These are phyloP conservation scores for Pundamilia nyererei DNA, from an alignment of 2,113 vertebrate species.

Conservation along the genomic window DNA sequence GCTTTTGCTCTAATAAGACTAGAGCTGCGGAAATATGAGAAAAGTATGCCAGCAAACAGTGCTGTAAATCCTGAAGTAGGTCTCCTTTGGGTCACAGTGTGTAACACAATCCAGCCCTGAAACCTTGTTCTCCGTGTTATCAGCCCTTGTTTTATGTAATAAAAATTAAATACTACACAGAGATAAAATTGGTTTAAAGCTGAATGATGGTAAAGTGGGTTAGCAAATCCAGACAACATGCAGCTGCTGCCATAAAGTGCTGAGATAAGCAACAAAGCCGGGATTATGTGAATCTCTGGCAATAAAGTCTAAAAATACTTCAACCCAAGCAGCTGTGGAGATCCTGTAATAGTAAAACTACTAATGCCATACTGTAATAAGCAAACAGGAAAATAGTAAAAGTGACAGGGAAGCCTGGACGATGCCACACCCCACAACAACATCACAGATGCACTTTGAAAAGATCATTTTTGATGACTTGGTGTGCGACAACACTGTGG, in stretches of 20 bases:
- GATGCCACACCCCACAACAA: background rate
- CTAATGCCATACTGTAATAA: background rate
- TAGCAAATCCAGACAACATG: conserved; percentile 26
- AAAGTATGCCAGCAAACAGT: background rate
- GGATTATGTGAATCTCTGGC: conserved; percentile 45
- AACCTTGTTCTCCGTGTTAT: conserved; percentile 7
- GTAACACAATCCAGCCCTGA: background rate
- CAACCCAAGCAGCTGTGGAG: background rate
- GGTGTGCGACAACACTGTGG: background rate
- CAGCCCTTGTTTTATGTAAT: background rate
- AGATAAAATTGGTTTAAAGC: conserved; percentile 32
- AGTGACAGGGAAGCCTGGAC: background rate
- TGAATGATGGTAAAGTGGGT: background rate
- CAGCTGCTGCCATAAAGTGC: conserved; percentile 13
- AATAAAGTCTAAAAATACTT: background rate
- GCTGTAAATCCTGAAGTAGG: background rate
- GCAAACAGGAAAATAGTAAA: background rate
- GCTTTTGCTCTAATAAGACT: rapidly evolving
- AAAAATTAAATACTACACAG: conserved; percentile 4
- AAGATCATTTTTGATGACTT: background rate
- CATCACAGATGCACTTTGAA: background rate
- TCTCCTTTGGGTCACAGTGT: background rate
- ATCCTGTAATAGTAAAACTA: background rate
- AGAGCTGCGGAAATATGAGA: background rate
- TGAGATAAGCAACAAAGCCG: conserved; percentile 54